Evolutionary conservation across 2,797 vertebrate species (phyloP).

Genomic region (Odontamblyopus lacepedii): DNA sequence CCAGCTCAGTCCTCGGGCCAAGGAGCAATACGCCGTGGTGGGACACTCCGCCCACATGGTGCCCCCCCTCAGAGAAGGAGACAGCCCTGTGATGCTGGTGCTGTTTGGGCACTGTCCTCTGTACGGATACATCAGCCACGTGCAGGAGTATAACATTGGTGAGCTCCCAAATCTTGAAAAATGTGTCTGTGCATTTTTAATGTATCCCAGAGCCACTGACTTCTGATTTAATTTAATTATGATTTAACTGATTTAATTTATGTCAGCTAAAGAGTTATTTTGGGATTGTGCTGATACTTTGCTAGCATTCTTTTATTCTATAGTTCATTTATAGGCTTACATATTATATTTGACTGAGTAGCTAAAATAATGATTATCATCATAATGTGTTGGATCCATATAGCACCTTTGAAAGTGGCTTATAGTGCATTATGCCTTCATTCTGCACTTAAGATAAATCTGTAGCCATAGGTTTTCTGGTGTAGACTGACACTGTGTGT

Average conservation of each 20-base stretch:
- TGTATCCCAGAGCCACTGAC: neutral
- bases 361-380: neutral
- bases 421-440: neutral
- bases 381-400: neutral
- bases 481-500: neutral
- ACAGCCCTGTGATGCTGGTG: constrained; percentile 84
- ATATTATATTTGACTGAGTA: neutral
- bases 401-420: neutral
- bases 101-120: constrained; percentile 96
- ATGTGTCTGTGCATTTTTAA: constrained; percentile 5
- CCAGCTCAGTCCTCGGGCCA: constrained; percentile 73
- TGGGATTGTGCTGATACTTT: neutral
- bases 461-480: no score
- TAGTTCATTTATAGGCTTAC: neutral
- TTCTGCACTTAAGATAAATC: no score
- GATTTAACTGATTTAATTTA: no score
- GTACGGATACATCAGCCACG: constrained; percentile 92
- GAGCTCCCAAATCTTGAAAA: constrained; percentile 12
- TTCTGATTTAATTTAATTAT: no score
- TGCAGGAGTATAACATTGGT: constrained; percentile 94
- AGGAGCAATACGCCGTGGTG: constrained; percentile 94
- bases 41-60: constrained; percentile 94
- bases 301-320: neutral
- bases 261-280: neutral
- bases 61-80: constrained; percentile 66